A percentile compares a stretch with the other conserved stretches of the same genome.
Evolutionary conservation across 2,888 invertebrate species (phyloP).

Genomic region (Colletes collaris): DNA sequence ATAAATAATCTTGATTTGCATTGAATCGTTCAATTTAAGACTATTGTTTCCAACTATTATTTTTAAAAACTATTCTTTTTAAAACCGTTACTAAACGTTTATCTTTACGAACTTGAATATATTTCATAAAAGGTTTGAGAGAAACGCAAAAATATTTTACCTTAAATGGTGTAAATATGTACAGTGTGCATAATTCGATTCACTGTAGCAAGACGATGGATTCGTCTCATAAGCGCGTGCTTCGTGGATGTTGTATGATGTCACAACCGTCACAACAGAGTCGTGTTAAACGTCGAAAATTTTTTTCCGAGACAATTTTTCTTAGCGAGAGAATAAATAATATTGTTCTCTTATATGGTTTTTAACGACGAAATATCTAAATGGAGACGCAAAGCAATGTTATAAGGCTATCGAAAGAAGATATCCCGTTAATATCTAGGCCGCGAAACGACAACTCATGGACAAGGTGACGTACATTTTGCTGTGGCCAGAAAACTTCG

Average conservation of each 20-base stretch:
- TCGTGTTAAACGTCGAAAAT: conserved; percentile 26
- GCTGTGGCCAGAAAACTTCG: conserved; percentile 19
- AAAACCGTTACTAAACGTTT: not conserved
- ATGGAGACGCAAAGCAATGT: conserved; percentile 84
- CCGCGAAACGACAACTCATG: conserved; percentile 86
- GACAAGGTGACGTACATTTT: conserved; percentile 84
- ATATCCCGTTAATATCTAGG: conserved; percentile 88
- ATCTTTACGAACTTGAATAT: not conserved
- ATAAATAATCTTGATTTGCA: no score
- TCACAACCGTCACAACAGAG: conserved; percentile 50
- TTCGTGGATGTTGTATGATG: conserved; percentile 45
- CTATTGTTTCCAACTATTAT: no score
- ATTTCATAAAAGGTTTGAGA: not conserved
- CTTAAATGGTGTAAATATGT: not conserved
- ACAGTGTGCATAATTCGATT: not conserved
- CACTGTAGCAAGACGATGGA: not conserved
- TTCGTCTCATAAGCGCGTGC: conserved; percentile 44
- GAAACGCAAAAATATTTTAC: not conserved
- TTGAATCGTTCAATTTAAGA: no score
- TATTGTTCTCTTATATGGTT: conserved; percentile 31
- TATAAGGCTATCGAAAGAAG: conserved; percentile 86
- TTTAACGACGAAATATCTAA: conserved; percentile 60
- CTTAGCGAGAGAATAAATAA: conserved; percentile 25
- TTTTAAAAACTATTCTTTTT: not conserved
- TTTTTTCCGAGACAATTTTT: conserved; percentile 19